These are phyloP conservation scores for Dinothrombium tinctorium DNA, from an alignment of 1,140 invertebrate genomes.

Conservation along the genomic window DNA sequence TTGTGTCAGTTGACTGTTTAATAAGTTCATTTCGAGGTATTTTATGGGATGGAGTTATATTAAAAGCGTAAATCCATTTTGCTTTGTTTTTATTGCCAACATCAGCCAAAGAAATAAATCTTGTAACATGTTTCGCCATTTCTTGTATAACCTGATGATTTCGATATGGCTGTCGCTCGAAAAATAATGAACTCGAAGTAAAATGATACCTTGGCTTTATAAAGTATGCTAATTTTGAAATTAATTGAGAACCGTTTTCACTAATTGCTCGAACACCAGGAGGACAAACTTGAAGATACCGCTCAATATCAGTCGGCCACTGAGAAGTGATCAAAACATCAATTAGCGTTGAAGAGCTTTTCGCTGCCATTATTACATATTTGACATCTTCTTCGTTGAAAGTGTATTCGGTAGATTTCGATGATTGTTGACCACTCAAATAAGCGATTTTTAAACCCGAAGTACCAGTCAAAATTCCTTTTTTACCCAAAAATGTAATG, in stretches of 20 bases:
- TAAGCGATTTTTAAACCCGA: conserved; percentile 76
- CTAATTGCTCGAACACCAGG: conserved; percentile 17
- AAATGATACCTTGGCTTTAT: conserved; percentile 86
- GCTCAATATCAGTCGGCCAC: conserved; percentile 53
- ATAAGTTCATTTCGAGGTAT: conserved; percentile 49
- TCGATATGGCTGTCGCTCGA: conserved; percentile 69
- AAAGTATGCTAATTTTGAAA: conserved; percentile 55
- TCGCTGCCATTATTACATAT: background rate
- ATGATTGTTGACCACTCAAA: conserved; percentile 45
- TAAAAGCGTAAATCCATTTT: conserved; percentile 80
- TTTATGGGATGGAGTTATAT: conserved; percentile 49
- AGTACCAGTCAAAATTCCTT: conserved; percentile 55
- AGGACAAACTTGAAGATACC: conserved; percentile 19
- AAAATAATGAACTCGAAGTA: conserved; percentile 42
- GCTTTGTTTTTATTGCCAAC: conserved; percentile 55
- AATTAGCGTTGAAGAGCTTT: conserved; percentile 21
- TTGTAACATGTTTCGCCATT: conserved; percentile 33
- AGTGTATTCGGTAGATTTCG: background rate
- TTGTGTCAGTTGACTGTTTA: conserved; percentile 64
- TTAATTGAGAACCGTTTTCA: conserved; percentile 33
- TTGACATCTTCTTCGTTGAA: background rate
- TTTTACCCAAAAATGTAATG: conserved; percentile 30
- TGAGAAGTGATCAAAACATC: conserved; percentile 74
- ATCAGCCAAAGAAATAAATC: conserved; percentile 65
- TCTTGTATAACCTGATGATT: conserved; percentile 34